Conservation (phyloP, 2,797 vertebrate species). For the Coregonus suidteri region DNA sequence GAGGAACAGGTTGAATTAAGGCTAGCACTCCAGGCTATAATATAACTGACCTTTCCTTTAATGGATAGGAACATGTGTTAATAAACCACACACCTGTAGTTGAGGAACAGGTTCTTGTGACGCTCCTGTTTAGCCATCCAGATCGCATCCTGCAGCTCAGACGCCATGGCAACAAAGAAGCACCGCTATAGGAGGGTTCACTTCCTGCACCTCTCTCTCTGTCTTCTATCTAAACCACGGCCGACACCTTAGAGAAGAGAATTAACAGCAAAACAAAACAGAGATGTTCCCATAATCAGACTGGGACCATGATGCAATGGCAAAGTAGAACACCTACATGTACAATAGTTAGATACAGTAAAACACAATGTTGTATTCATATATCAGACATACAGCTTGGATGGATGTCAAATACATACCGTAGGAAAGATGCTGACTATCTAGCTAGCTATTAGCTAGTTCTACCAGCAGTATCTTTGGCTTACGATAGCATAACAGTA, state of each 20-base stretch:
- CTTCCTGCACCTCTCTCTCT: slow-evolving; percentile 8
- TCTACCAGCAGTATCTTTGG: neutral
- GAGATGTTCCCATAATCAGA: slow-evolving; percentile 2
- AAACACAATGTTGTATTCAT: too few species aligned
- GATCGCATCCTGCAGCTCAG: slow-evolving; percentile 90
- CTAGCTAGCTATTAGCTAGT: neutral
- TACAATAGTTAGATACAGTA: too few species aligned
- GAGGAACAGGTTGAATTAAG: slow-evolving; percentile 84
- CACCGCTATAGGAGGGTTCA: neutral
- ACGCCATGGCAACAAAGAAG: slow-evolving; percentile 79
- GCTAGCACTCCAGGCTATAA: too few species aligned
- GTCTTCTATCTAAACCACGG: neutral
- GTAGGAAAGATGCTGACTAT: neutral
- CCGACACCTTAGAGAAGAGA: neutral
- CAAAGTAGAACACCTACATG: too few species aligned
- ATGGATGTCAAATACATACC: too few species aligned
- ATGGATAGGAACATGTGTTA: too few species aligned
- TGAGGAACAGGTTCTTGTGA: slow-evolving; percentile 97
- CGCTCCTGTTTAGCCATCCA: slow-evolving; percentile 91
- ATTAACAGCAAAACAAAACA: neutral
- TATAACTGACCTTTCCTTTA: neutral
- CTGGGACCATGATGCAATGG: neutral
- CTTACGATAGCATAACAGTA: too few species aligned
- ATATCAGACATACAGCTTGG: too few species aligned
- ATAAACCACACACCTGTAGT: slow-evolving; percentile 74